A percentile compares a stretch with the other conserved stretches of the same genome.
phyloP scores from a whole-genome alignment of 2,113 vertebrate genomes.

The Pygoscelis antarcticus region DNA sequence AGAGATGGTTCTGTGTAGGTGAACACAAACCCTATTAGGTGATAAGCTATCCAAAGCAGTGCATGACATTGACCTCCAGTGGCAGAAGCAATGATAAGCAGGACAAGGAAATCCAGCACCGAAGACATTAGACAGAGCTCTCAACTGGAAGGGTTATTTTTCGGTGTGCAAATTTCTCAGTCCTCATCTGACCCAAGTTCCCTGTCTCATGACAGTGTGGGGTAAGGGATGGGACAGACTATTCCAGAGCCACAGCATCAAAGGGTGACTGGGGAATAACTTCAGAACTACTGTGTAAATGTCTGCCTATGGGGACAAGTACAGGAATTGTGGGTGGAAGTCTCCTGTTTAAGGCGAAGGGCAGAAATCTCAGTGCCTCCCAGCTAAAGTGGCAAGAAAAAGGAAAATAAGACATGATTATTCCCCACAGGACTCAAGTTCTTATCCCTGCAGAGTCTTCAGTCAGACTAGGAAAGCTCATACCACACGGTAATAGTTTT shows the following conservation, averaged over 20 bases:
- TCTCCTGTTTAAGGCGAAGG: not conserved
- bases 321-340: not conserved
- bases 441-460: not conserved
- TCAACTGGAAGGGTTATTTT: not conserved
- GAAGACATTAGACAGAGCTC: not conserved
- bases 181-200: not conserved
- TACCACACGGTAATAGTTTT: not conserved
- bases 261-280: not conserved
- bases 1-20: not conserved
- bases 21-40: not conserved
- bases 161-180: not conserved
- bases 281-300: not conserved
- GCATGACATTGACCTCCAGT: slow-evolving; percentile 17
- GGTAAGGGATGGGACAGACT: not conserved
- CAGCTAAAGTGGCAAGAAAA: not conserved
- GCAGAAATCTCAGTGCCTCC: not conserved
- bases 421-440: not conserved
- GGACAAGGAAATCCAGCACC: not conserved
- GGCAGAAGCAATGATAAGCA: not conserved
- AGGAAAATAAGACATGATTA: slow-evolving; percentile 4
- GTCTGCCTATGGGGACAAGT: not conserved
- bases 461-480: slow-evolving; percentile 7
- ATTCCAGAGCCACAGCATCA: not conserved
- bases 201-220: not conserved
- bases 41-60: not conserved